phyloP scores from a whole-genome alignment of 2,797 vertebrate species.

The Coregonus ussuriensis region DNA sequence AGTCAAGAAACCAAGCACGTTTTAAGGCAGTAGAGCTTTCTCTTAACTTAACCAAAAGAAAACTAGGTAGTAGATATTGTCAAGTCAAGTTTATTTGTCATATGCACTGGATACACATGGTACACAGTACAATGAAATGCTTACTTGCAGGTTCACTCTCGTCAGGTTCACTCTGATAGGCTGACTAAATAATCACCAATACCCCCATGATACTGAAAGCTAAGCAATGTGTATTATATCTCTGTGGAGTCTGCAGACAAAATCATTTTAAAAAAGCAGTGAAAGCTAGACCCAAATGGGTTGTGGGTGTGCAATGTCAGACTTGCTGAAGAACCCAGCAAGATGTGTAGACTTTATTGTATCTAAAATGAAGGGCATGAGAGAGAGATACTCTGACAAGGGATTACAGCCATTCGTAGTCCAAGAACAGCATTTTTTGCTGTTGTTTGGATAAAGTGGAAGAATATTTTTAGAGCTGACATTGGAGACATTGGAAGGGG shows the following conservation, averaged over 20 bases:
- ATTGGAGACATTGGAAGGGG: conserved; percentile 60
- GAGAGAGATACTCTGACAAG: too few species aligned
- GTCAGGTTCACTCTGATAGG: neutral
- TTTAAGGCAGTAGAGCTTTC: neutral
- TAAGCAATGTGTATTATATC: neutral
- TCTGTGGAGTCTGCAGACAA: neutral
- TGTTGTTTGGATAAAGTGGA: conserved; percentile 74
- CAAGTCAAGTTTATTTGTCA: neutral
- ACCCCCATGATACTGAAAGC: neutral
- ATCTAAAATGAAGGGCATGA: conserved; percentile 51
- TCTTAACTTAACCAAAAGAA: neutral
- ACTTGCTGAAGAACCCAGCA: conserved; percentile 18
- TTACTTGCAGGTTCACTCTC: neutral
- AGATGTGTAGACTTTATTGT: conserved; percentile 25
- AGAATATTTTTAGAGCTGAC: conserved; percentile 78
- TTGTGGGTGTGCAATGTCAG: conserved; percentile 11
- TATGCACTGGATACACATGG: neutral
- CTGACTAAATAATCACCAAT: neutral
- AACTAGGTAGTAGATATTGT: neutral
- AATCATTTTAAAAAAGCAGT: neutral
- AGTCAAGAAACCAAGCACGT: neutral
- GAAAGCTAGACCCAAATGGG: neutral
- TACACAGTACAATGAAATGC: neutral
- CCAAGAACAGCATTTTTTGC: conserved; percentile 66
- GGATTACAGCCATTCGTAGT: conserved; percentile 46